Conservation (phyloP, 2,113 vertebrate species). For the Channa argus region DNA sequence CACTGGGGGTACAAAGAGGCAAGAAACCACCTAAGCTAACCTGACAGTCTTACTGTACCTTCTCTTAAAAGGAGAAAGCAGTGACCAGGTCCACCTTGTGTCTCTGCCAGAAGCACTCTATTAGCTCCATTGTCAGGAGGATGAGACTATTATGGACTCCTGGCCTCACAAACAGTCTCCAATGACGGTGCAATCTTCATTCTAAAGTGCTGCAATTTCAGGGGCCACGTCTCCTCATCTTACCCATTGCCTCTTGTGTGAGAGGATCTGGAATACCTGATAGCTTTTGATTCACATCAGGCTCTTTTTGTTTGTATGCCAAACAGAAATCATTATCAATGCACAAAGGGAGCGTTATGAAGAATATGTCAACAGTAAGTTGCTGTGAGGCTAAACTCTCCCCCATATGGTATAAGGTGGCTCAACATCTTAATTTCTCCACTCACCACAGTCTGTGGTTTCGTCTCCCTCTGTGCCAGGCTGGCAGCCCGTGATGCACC, state of each 20-base stretch:
- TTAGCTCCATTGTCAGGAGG: conserved; percentile 41
- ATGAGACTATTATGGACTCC: conserved; percentile 42
- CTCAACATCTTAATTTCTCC: not conserved
- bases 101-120: conserved; percentile 49
- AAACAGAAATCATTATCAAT: conserved; percentile 37
- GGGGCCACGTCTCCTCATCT: conserved; percentile 45
- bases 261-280: conserved; percentile 44
- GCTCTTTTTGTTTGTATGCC: conserved; percentile 39
- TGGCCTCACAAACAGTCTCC: conserved; percentile 44
- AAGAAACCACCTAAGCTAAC: conserved; percentile 19
- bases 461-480: conserved; percentile 67
- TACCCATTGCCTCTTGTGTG: not conserved
- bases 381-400: not conserved
- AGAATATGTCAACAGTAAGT: conserved; percentile 5
- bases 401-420: not conserved
- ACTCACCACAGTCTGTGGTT: conserved; percentile 78
- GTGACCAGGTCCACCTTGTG: conserved; percentile 54
- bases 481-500: conserved; percentile 80
- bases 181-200: conserved; percentile 59
- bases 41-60: conserved; percentile 8
- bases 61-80: conserved; percentile 15
- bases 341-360: not conserved
- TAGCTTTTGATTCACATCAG: conserved; percentile 48
- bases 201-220: conserved; percentile 58
- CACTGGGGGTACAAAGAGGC: not conserved